Evolutionary conservation across 2,888 invertebrate species (phyloP), one percentile per base, ranked within the genome.

Genomic region (Papilio gigon): DNA sequence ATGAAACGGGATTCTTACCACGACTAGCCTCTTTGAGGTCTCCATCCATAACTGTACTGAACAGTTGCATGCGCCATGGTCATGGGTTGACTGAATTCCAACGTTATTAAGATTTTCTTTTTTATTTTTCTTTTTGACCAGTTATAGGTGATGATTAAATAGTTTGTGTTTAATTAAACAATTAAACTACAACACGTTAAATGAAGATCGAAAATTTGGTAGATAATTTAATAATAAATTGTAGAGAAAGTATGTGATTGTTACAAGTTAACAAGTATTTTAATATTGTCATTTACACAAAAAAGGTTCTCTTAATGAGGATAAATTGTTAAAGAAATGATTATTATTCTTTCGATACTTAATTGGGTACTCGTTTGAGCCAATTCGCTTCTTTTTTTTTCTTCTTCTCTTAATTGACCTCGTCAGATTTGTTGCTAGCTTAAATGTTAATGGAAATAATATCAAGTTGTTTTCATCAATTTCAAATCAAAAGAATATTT

Each of bases 311-410:
- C 25, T 2, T 56, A 30, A 56, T 56, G 30, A 56, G 53, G 53
- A 56, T 30, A 27, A 53, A 53, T 53, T 53, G 30, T 27, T 40
- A n/a, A 53, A 27, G 25, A n/a, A 37, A 25, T 53, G 27, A 14
- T 4, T 56, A 64, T 35, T 35, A 63, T 64, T 42, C 14, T 35
- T 65, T 42, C 8, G 14, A n/a, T 17, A 42, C n/a, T 58, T 33
- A 58, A 65, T 65, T 58, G 58, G 58, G 40, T 22, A 42, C 65
- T 58, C 58, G 44, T 58, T 58, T 30, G 42, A 30, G 11, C 56
- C 25, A 65, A 44, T 65, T 56, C 20, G 6, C 12, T 64, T 12
- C 4, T 6, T 4, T 42, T 58, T 58, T 30, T 65, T 6, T 4
- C 33, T 58, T 58, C 20, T 65, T 12, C 47, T 58, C 30, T 42